Base-by-base conservation (phyloP, 23 tunicate genomes). In the Trididemnum clinides region DNA sequence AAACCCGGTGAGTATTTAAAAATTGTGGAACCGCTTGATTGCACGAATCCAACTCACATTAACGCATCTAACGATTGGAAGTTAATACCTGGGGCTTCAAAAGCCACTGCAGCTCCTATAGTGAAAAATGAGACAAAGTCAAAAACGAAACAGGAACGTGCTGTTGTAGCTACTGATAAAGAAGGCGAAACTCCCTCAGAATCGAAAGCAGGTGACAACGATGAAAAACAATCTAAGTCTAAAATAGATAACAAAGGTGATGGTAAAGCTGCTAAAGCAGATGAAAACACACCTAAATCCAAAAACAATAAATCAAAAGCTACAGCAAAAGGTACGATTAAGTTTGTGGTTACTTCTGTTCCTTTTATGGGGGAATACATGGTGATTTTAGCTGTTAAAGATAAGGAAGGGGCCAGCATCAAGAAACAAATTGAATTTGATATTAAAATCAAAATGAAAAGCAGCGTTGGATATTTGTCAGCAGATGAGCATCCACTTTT, bases 401-500 rank as follows among this genome's bases (percentile, higher is more conserved):
- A 51, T 7, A 37, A 20, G 4, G 30, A 39, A 15, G 25, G 12
- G 5, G 81, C 30, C 21, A 1, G 12, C 3, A 34, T 25, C 15
- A 38, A 33, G 1, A 80, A 32, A 37, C 28, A 78, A 10, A 4
- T 49, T 25, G 12, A 66, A 1, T 72, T 87, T 76, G 91, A 86
- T 30, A 38, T 91, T 20, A 59, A 59, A 19, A 51, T 88, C 28
- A 73, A 84, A 84, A 85, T 91, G 90, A 81, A 59, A 62, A 80
- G 86, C 15, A 86, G 92, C 0, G 33, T 78, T 31, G 99, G 99
- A 51, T 96, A 96, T 44, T 54, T 96, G 57, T 96, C 99, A 19
- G 99, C 99, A 34, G 90, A 84, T 84, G 99, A 96, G 64, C 91
- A 91, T 63, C 99, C 99, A 15, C 87, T 96, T 19, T 78, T 72